phyloP scores from a whole-genome alignment of 2,888 invertebrate genomes.

The Schrankia costaestrigalis region DNA sequence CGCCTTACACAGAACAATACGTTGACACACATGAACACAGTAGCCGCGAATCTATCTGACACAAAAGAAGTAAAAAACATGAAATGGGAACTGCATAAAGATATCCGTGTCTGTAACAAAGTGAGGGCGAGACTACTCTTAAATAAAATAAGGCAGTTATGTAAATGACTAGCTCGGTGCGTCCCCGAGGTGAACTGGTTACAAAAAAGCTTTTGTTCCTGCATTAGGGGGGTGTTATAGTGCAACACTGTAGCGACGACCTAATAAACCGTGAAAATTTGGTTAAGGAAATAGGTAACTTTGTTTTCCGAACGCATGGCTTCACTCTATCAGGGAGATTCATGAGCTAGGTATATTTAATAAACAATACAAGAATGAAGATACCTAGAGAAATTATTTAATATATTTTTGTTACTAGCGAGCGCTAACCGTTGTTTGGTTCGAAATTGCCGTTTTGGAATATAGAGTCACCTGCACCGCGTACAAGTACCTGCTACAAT shows the following conservation, averaged over 20 bases:
- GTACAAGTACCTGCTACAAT: too few species aligned
- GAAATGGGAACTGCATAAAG: conserved; percentile 53
- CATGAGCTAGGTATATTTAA: too few species aligned
- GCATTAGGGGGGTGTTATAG: conserved; percentile 25
- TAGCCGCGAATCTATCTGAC: conserved; percentile 27
- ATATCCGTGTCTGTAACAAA: conserved; percentile 52
- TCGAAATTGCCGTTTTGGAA: too few species aligned
- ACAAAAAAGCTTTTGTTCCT: conserved; percentile 60
- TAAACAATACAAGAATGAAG: too few species aligned
- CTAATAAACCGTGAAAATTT: too few species aligned
- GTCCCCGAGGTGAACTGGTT: conserved; percentile 51
- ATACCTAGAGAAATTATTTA: too few species aligned
- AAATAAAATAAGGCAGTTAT: conserved; percentile 71
- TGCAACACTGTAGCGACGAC: conserved; percentile 11
- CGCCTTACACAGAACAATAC: conserved; percentile 26
- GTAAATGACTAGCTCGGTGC: conserved; percentile 56
- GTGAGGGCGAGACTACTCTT: conserved; percentile 51
- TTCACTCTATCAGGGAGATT: too few species aligned
- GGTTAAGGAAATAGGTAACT: too few species aligned
- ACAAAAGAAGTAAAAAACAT: conserved; percentile 22
- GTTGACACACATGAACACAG: conserved; percentile 27
- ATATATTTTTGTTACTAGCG: too few species aligned
- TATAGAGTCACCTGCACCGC: too few species aligned
- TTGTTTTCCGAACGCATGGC: too few species aligned
- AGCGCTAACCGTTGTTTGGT: too few species aligned